Evolutionary conservation across 2,888 invertebrate species (phyloP).

Genomic region (Lithophane leautieri): DNA sequence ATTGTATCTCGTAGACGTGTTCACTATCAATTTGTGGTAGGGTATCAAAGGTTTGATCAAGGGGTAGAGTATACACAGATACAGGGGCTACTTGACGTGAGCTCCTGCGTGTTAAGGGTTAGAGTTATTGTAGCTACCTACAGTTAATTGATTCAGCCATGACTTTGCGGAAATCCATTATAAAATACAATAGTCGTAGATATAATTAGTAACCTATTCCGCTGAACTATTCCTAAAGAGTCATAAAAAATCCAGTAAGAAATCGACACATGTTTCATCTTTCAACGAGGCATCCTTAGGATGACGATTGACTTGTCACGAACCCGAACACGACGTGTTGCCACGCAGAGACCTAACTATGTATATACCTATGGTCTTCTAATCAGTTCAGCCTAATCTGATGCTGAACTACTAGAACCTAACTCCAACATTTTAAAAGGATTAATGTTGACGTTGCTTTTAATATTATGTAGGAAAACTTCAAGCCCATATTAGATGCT

Average conservation of each 20-base stretch:
- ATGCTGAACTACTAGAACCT: background rate
- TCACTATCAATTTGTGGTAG: background rate
- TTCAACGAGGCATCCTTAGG: too few relatives aligned
- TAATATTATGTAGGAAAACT: conserved; percentile 36
- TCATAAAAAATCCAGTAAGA: too few relatives aligned
- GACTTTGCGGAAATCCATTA: too few relatives aligned
- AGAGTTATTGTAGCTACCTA: background rate
- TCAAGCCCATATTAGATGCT: conserved; percentile 19
- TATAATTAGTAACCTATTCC: too few relatives aligned
- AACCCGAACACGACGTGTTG: too few relatives aligned
- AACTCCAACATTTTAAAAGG: background rate
- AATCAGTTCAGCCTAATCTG: background rate
- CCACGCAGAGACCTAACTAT: too few relatives aligned
- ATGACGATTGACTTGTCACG: too few relatives aligned
- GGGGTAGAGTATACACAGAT: background rate
- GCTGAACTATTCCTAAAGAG: too few relatives aligned
- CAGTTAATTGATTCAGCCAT: too few relatives aligned
- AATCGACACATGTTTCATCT: too few relatives aligned
- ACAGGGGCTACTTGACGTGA: too few relatives aligned
- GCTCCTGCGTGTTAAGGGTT: background rate
- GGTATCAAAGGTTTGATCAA: background rate
- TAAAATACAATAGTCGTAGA: too few relatives aligned
- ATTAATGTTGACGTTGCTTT: background rate
- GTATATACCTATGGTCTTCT: background rate
- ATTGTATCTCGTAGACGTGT: background rate